A percentile compares a stretch with the other conserved stretches of the same genome.
Conservation (phyloP, 2,797 vertebrate genomes). For the Hypotaenidia okinawae region DNA sequence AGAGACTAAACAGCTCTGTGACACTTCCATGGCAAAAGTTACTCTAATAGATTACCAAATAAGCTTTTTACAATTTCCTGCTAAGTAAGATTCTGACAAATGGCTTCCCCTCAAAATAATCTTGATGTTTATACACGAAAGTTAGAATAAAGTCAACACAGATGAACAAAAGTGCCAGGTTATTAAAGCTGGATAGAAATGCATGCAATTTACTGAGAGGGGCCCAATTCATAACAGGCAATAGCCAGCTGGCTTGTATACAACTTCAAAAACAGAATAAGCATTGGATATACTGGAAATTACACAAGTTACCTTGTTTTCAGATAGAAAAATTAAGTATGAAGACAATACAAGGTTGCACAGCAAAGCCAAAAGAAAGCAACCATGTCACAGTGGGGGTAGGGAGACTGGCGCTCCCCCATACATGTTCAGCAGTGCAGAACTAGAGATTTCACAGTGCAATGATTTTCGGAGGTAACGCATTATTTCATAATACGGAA, state of each 20-base stretch:
- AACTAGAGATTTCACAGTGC: constrained; percentile 9
- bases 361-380: background rate
- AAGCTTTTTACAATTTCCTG: background rate
- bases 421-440: background rate
- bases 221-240: background rate
- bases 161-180: background rate
- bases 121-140: background rate
- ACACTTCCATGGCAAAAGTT: background rate
- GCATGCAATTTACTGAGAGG: background rate
- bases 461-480: background rate
- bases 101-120: background rate
- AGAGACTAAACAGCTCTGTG: constrained; percentile 3
- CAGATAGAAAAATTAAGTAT: background rate
- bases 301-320: background rate
- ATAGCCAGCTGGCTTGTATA: background rate
- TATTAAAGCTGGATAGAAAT: background rate
- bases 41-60: background rate
- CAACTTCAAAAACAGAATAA: background rate
- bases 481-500: background rate
- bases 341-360: background rate
- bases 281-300: background rate
- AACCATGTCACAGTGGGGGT: background rate
- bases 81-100: background rate
- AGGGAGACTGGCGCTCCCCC: background rate
- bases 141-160: background rate